Base-by-base conservation (phyloP, 2,113 vertebrate species). In the Microcebus griseorufus region DNA sequence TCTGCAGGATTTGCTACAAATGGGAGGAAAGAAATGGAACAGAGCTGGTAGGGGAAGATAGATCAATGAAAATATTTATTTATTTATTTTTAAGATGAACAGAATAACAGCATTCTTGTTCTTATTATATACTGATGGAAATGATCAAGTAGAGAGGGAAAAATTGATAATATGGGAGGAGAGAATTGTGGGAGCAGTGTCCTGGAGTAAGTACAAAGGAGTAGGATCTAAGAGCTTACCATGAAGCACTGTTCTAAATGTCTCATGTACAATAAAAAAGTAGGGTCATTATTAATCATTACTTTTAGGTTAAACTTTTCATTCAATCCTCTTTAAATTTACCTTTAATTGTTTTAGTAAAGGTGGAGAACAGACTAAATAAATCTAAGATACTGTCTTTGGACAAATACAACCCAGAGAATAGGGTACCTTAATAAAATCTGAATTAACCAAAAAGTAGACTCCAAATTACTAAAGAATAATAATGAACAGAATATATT, bases 311-410 rank as follows among this genome's bases (percentile, higher is more conserved):
- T 92, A 64, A 90, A 90, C 60, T 85, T 95, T 96, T 60, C 6
- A 89, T 81, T 91, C 69, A 82, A 14, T 88, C 34, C 67, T 62
- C 73, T 84, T 79, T 89, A 86, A 78, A 89, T 95, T 89, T 94
- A 67, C 22, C 11, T 92, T 80, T 23, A 94, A 0, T 81, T 69
- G 25, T 70, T 91, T 95, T 88, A 75, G 32, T 96, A 79, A 96
- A 84, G 23, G 34, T 55, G 39, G 65, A 87, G n/a, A 55, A 53
- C 32, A 92, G 53, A 53, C 51, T 85, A 32, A 70, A 34, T 97
- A 97, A 78, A 55, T 73, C 7, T 29, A 55, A 45, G 80, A 16
- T 70, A 6, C 37, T 92, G 1, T 82, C 4, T 75, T 83, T 96
- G n/a, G 29, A 69, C 20, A 70, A 20, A 79, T 70, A 18, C 20